These are phyloP conservation scores for Anthrax anthrax DNA, from an alignment of 2,888 invertebrate genomes.

Conservation along the genomic window DNA sequence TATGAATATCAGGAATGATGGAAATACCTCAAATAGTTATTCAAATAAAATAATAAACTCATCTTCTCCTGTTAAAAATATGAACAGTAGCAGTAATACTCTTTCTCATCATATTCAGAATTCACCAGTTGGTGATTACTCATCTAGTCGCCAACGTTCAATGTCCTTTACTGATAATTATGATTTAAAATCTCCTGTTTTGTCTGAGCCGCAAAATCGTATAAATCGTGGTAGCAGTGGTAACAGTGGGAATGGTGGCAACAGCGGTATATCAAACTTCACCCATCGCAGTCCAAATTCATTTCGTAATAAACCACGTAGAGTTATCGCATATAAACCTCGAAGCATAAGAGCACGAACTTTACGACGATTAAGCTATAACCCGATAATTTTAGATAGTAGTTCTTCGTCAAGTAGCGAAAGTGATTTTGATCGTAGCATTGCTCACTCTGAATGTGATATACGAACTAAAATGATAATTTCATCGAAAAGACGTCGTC, in stretches of 20 bases:
- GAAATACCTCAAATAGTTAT: background rate
- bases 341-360: slow-evolving; percentile 42
- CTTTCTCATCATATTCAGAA: slow-evolving; percentile 19
- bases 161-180: slow-evolving; percentile 39
- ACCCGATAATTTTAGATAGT: slow-evolving; percentile 40
- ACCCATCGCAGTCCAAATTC: slow-evolving; percentile 14
- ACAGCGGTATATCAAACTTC: slow-evolving; percentile 8
- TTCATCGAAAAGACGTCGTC: slow-evolving; percentile 23
- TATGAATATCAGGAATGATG: slow-evolving; percentile 20
- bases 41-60: slow-evolving; percentile 8
- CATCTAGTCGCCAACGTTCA: slow-evolving; percentile 32
- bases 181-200: slow-evolving; percentile 26
- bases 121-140: slow-evolving; percentile 15
- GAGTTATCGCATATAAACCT: slow-evolving; percentile 23
- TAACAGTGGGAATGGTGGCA: slow-evolving; percentile 5
- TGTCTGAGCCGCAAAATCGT: slow-evolving; percentile 21
- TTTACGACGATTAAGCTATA: slow-evolving; percentile 40
- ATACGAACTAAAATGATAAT: slow-evolving; percentile 31
- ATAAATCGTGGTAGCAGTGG: slow-evolving; percentile 7
- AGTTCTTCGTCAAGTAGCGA: slow-evolving; percentile 41
- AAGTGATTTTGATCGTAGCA: slow-evolving; percentile 30
- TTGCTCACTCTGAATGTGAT: slow-evolving; percentile 43
- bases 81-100: slow-evolving; percentile 24
- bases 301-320: slow-evolving; percentile 14
- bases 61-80: slow-evolving; percentile 27